Conservation (phyloP, 2,888 invertebrate species). For the Apantesis nais region DNA sequence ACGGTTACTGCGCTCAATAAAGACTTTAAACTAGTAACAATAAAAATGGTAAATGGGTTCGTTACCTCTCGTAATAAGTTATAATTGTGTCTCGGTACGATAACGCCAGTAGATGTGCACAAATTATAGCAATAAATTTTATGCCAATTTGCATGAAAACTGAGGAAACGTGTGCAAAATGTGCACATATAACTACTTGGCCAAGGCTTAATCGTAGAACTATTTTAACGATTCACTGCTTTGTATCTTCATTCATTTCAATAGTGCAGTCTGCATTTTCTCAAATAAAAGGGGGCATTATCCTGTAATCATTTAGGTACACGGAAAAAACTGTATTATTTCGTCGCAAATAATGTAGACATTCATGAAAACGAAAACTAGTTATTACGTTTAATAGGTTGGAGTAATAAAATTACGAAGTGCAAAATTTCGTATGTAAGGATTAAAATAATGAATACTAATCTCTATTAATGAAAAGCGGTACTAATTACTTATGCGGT, state of each 20-base stretch:
- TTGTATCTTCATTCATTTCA: constrained; percentile 66
- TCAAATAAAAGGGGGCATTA: neutral
- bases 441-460: neutral
- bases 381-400: neutral
- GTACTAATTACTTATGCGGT: neutral
- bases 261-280: constrained; percentile 5
- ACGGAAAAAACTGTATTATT: neutral
- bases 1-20: constrained; percentile 29
- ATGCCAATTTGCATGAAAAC: constrained; percentile 71
- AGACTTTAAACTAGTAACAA: constrained; percentile 36
- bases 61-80: constrained; percentile 58
- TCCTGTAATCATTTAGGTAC: neutral
- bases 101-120: constrained; percentile 56
- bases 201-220: constrained; percentile 67
- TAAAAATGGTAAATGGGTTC: constrained; percentile 41
- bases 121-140: constrained; percentile 63
- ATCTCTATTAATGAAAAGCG: neutral
- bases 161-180: constrained; percentile 50
- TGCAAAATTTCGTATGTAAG: neutral
- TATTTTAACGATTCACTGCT: constrained; percentile 71
- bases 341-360: neutral
- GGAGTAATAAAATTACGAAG: neutral
- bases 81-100: constrained; percentile 57
- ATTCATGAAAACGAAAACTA: neutral
- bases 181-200: constrained; percentile 52